Percentiles rank a stretch among this genome's conserved stretches.
phyloP scores from a whole-genome alignment of 2,888 invertebrate species.

The Lasioglossum pauxillum region DNA sequence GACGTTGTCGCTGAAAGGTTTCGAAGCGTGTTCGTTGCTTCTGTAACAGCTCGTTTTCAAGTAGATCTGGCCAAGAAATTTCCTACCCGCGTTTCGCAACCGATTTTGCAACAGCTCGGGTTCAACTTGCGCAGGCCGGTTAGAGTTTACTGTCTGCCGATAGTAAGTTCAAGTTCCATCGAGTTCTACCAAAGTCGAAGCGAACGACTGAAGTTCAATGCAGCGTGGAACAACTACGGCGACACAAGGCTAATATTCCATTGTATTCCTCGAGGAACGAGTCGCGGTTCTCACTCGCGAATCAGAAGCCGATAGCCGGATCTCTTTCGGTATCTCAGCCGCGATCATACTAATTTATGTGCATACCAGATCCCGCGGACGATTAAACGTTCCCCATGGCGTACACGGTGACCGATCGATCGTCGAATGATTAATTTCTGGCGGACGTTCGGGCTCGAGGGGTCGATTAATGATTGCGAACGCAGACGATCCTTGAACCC shows the following conservation, averaged over 20 bases:
- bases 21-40: background rate
- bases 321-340: slow-evolving; percentile 31
- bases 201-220: background rate
- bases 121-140: background rate
- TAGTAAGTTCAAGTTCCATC: background rate
- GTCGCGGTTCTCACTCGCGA: background rate
- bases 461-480: slow-evolving; percentile 6
- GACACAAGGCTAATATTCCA: background rate
- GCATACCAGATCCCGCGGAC: slow-evolving; percentile 5
- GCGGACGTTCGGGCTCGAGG: background rate
- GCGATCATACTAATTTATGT: slow-evolving; percentile 33
- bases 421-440: background rate
- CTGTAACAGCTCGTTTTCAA: background rate
- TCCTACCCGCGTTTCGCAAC: background rate
- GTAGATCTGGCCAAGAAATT: background rate
- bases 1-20: background rate
- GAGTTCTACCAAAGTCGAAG: background rate
- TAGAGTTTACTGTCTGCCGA: background rate
- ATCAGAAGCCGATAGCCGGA: slow-evolving; percentile 39
- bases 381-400: slow-evolving; percentile 7
- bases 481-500: slow-evolving; percentile 21
- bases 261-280: background rate
- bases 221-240: background rate
- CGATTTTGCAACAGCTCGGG: background rate
- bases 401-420: background rate